phyloP scores from a whole-genome alignment of 1,140 invertebrate species.

The Geopemphigus sp. region DNA sequence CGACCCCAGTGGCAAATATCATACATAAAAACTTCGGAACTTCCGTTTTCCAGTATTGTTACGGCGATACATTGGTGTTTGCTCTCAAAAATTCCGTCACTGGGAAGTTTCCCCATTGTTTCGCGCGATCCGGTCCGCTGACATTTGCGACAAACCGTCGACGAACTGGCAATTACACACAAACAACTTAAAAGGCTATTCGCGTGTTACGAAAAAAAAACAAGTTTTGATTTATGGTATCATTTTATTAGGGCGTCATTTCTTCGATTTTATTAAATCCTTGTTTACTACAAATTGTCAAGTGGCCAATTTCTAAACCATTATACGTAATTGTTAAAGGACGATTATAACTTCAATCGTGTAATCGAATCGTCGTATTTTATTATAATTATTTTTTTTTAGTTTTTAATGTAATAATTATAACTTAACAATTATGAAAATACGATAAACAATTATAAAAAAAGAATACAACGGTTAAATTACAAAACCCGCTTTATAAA shows the following conservation, averaged over 20 bases:
- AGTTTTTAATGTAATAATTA: too few relatives aligned
- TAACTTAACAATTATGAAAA: too few relatives aligned
- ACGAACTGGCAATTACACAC: too few relatives aligned
- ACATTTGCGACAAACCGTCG: not conserved
- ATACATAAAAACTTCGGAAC: conserved; percentile 35
- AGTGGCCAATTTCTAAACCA: too few relatives aligned
- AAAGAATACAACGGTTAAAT: too few relatives aligned
- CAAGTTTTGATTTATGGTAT: not conserved
- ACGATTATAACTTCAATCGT: too few relatives aligned
- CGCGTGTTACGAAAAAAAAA: not conserved
- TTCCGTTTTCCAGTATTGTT: not conserved
- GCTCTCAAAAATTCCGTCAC: not conserved
- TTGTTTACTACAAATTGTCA: too few relatives aligned
- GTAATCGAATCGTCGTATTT: too few relatives aligned
- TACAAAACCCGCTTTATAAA: too few relatives aligned
- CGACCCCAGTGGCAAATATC: conserved; percentile 30
- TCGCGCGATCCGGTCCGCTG: not conserved
- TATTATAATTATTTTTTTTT: too few relatives aligned
- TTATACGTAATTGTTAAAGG: too few relatives aligned
- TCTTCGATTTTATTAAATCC: not conserved
- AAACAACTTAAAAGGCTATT: not conserved
- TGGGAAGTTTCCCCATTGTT: not conserved
- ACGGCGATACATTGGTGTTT: not conserved
- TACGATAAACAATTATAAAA: too few relatives aligned
- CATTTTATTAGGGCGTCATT: not conserved